These are phyloP conservation scores for Piprites chloris DNA, from an alignment of 2,113 vertebrate genomes.

Conservation along the genomic window DNA sequence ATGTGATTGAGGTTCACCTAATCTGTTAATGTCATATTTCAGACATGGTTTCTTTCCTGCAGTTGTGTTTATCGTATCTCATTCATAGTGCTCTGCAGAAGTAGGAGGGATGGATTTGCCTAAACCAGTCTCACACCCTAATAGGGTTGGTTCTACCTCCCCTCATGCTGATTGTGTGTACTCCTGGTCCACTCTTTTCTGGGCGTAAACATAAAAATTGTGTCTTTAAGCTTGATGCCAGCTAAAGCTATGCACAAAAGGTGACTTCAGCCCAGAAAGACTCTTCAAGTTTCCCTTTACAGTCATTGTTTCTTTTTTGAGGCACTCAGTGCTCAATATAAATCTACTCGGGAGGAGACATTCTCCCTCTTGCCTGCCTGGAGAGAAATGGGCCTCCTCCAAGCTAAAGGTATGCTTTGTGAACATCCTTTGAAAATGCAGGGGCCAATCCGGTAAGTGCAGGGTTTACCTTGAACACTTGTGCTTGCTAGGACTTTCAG, in stretches of 20 bases:
- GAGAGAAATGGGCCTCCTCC: neutral
- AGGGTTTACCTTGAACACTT: neutral
- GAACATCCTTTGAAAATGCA: neutral
- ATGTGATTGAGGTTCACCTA: neutral
- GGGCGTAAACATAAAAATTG: neutral
- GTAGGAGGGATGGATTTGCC: neutral
- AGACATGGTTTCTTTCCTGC: neutral
- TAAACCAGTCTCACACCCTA: neutral
- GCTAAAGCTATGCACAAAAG: neutral
- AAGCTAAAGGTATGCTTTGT: neutral
- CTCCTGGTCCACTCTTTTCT: neutral
- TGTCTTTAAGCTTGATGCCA: neutral
- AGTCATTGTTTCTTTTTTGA: neutral
- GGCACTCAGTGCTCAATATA: neutral
- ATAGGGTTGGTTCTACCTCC: neutral
- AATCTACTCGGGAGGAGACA: neutral
- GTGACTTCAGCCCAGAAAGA: neutral
- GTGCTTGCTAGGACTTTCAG: neutral
- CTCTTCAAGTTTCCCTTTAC: neutral
- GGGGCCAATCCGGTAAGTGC: neutral
- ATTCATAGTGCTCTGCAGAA: neutral
- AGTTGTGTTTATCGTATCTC: neutral
- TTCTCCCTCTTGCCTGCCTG: neutral
- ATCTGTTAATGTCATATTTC: neutral
- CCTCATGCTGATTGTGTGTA: accelerated